Evolutionary conservation across 2,888 invertebrate species (phyloP).

Genomic region (Hymenopus coronatus): DNA sequence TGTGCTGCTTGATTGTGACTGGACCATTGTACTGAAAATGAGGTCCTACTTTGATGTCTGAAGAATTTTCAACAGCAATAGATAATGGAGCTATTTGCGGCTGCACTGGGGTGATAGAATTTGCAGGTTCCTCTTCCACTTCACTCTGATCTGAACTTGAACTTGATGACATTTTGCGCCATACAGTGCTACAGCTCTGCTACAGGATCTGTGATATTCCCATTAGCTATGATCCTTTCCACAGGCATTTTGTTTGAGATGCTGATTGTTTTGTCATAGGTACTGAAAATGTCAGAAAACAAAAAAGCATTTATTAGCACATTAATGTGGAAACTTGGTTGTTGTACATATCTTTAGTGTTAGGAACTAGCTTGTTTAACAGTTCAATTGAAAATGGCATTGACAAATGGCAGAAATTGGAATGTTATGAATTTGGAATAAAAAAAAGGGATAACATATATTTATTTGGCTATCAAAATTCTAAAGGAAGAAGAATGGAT

Average conservation of each 20-base stretch:
- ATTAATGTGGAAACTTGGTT: background rate
- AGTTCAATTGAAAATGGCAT: too few species aligned
- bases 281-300: background rate
- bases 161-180: background rate
- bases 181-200: background rate
- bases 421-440: too few species aligned
- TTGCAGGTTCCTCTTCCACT: background rate
- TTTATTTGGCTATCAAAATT: too few species aligned
- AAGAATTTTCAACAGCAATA: constrained; percentile 1
- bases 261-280: background rate
- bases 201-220: background rate
- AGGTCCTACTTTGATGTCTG: background rate
- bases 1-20: constrained; percentile 2
- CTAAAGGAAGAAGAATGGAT: too few species aligned
- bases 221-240: background rate
- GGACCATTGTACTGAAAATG: background rate
- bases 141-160: background rate
- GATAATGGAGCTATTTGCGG: background rate
- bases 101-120: background rate
- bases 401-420: too few species aligned
- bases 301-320: background rate
- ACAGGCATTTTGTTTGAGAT: background rate
- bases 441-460: too few species aligned
- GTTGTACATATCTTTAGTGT: too few species aligned
- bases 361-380: too few species aligned